Conservation (phyloP, 2,888 invertebrate genomes). For the Branchellion lobata region DNA sequence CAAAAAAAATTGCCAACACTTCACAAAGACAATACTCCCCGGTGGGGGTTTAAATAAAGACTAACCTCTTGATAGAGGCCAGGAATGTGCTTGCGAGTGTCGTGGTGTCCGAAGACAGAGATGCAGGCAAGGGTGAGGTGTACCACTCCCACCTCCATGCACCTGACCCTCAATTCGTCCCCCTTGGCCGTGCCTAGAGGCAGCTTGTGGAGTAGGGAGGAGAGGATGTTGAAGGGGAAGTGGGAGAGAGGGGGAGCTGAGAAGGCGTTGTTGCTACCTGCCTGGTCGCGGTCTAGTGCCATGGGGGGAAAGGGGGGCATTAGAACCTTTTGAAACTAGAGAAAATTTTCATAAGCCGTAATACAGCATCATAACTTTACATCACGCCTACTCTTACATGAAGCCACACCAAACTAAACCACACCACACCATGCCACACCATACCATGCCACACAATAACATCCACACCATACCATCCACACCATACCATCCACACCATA, state of each 20-base stretch:
- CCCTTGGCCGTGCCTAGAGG: constrained; percentile 77
- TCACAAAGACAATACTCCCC: not conserved
- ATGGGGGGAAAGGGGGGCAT: constrained; percentile 67
- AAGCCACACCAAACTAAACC: too few species aligned
- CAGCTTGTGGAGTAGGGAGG: constrained; percentile 73
- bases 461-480: too few species aligned
- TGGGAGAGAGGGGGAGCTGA: constrained; percentile 64
- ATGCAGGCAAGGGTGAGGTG: constrained; percentile 82
- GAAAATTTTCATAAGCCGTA: not conserved
- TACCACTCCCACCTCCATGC: constrained; percentile 81
- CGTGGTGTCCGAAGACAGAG: constrained; percentile 76
- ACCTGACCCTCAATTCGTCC: constrained; percentile 73
- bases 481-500: not conserved
- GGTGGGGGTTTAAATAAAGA: not conserved
- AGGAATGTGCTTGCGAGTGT: constrained; percentile 58
- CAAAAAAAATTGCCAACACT: too few species aligned
- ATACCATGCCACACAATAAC: too few species aligned
- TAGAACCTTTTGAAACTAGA: not conserved
- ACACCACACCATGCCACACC: too few species aligned
- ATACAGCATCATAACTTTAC: not conserved
- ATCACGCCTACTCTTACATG: too few species aligned
- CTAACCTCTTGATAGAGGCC: constrained; percentile 62
- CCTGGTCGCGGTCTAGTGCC: constrained; percentile 71
- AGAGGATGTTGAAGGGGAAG: constrained; percentile 75
- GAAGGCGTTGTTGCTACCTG: too few species aligned